These are phyloP conservation scores for Strigamia transsilvanica DNA, from an alignment of 2,888 invertebrate genomes.

Conservation along the genomic window DNA sequence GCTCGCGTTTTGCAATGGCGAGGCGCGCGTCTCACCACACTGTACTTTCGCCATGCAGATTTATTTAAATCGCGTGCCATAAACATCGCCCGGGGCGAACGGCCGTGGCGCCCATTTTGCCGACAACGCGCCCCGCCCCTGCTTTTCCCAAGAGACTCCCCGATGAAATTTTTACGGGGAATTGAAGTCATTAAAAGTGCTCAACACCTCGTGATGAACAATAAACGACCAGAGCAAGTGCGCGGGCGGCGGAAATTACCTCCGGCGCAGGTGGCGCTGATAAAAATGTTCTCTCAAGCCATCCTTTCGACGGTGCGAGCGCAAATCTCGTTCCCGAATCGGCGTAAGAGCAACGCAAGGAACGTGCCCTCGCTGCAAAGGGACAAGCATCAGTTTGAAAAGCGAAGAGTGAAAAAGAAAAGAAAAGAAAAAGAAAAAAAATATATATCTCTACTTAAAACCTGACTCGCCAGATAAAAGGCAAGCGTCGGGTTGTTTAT, in stretches of 20 bases:
- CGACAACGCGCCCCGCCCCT: conserved; percentile 31
- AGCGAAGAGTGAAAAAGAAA: background rate
- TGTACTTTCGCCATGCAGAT: conserved; percentile 48
- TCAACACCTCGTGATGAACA: conserved; percentile 53
- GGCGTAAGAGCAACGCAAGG: conserved; percentile 30
- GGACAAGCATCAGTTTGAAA: conserved; percentile 19
- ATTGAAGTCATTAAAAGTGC: conserved; percentile 54
- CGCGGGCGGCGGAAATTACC: conserved; percentile 53
- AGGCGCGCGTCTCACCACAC: conserved; percentile 1
- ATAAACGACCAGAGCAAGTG: conserved; percentile 52
- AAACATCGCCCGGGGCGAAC: conserved; percentile 35
- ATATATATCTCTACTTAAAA: conserved; percentile 13
- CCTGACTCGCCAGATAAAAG: conserved; percentile 29
- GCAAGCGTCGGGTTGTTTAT: conserved; percentile 18
- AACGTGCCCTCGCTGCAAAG: conserved; percentile 46
- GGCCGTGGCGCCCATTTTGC: conserved; percentile 35
- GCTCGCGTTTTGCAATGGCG: conserved; percentile 27
- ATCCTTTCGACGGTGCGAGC: background rate
- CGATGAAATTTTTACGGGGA: conserved; percentile 54
- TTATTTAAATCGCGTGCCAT: conserved; percentile 50
- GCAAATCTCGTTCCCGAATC: conserved; percentile 9
- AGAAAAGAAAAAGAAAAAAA: background rate
- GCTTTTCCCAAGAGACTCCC: conserved; percentile 41
- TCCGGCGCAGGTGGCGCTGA: conserved; percentile 50
- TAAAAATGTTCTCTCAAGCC: conserved; percentile 50